Conservation (phyloP, 2,888 invertebrate genomes). For the Blera fallax region DNA sequence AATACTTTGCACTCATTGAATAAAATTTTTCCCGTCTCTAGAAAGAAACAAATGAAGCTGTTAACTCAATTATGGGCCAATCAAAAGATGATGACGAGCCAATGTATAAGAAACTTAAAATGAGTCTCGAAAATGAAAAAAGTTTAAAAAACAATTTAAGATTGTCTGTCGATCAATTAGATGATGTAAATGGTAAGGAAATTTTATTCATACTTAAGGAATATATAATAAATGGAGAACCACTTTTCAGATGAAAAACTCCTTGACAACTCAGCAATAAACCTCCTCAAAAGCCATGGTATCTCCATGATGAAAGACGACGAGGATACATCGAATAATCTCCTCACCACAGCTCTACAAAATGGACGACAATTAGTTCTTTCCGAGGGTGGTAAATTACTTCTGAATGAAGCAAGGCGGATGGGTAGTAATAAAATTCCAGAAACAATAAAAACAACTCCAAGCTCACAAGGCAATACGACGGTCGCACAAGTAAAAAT, state of each 20-base stretch:
- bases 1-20: not conserved
- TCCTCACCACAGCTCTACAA: conserved; percentile 91
- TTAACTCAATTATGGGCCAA: conserved; percentile 79
- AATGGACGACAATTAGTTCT: conserved; percentile 93
- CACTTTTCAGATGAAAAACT: conserved; percentile 76
- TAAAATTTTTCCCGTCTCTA: conserved; percentile 66
- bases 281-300: conserved; percentile 91
- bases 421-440: conserved; percentile 23
- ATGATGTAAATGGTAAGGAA: conserved; percentile 14
- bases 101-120: conserved; percentile 50
- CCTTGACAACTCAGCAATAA: conserved; percentile 81
- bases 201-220: conserved; percentile 64
- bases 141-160: conserved; percentile 20
- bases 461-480: conserved; percentile 57
- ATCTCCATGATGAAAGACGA: conserved; percentile 93
- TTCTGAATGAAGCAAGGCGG: conserved; percentile 84
- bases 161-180: conserved; percentile 2
- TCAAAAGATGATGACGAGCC: conserved; percentile 71
- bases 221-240: conserved; percentile 24
- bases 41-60: conserved; percentile 81
- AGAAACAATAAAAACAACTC: conserved; percentile 63
- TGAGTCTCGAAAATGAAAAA: conserved; percentile 74
- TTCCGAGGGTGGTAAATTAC: conserved; percentile 91
- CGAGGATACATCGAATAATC: conserved; percentile 86
- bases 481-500: conserved; percentile 65